phyloP scores from a whole-genome alignment of 2,888 invertebrate species.

The Sarcophaga caerulescens region DNA sequence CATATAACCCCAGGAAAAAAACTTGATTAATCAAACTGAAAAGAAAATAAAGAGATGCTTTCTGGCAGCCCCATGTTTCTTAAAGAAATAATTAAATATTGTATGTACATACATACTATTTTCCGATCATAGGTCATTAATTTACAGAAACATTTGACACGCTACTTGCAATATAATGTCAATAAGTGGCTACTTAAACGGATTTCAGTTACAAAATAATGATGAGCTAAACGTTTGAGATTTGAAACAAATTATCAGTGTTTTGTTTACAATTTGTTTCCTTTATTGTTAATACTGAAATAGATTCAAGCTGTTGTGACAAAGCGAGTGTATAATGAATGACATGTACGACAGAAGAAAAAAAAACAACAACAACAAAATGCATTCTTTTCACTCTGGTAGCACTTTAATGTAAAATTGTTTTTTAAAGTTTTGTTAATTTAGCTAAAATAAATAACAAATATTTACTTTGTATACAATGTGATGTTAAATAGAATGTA shows the following conservation, averaged over 20 bases:
- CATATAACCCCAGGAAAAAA: no score
- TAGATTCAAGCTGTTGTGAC: neutral
- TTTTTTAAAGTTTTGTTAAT: neutral
- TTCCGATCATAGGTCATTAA: no score
- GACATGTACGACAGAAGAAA: no score
- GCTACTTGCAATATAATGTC: conserved; percentile 2
- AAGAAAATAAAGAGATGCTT: no score
- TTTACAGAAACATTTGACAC: neutral
- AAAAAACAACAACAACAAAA: no score
- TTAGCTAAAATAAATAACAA: neutral
- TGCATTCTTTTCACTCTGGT: neutral
- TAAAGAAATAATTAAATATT: no score
- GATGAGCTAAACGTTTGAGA: neutral
- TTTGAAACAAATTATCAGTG: neutral
- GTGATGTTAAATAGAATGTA: neutral
- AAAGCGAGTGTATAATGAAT: neutral
- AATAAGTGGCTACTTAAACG: conserved; percentile 15
- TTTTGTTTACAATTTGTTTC: neutral
- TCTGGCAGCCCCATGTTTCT: no score
- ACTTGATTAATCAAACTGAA: no score
- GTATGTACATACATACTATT: no score
- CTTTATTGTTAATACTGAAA: no score
- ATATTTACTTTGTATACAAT: neutral
- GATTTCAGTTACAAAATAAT: neutral
- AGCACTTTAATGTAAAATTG: neutral